phyloP scores from a whole-genome alignment of 2,797 vertebrate genomes.

The Corythornis leucogaster region DNA sequence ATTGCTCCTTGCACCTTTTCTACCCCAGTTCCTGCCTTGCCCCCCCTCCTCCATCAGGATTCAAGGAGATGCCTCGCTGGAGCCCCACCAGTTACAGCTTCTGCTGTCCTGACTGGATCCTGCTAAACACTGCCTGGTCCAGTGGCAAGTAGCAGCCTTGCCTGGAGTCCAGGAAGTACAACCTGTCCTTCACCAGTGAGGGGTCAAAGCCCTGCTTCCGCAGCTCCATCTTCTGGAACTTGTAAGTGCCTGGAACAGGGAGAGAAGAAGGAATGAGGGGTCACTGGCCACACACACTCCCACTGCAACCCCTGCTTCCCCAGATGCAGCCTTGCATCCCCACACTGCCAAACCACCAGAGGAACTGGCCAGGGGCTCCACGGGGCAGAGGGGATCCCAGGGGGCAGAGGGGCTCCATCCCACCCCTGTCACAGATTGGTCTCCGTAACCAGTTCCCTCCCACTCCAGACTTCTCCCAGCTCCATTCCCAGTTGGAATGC shows the following conservation, averaged over 20 bases:
- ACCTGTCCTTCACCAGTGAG: slow-evolving; percentile 81
- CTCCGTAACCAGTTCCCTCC: neutral
- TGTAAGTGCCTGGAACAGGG: slow-evolving; percentile 88
- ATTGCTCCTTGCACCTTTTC: neutral
- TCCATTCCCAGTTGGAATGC: rapidly evolving
- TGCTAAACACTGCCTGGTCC: slow-evolving; percentile 81
- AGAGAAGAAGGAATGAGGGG: neutral
- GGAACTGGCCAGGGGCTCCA: neutral
- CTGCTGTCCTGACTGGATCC: slow-evolving; percentile 88
- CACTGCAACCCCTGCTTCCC: rapidly evolving
- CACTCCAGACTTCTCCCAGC: neutral
- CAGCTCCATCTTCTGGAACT: slow-evolving; percentile 95
- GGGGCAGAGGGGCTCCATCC: neutral
- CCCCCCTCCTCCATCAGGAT: neutral
- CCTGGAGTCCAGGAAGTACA: slow-evolving; percentile 92
- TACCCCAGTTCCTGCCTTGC: neutral
- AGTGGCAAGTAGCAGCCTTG: slow-evolving; percentile 85
- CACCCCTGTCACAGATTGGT: neutral
- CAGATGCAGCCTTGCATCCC: neutral
- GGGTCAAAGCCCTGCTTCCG: slow-evolving; percentile 91
- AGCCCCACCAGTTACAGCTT: slow-evolving; percentile 84
- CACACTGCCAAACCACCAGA: neutral
- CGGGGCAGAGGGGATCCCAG: neutral
- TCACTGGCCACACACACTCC: neutral
- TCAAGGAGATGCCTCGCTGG: neutral